A percentile compares a stretch with the other conserved stretches of the same genome.
Conservation (phyloP, 2,888 invertebrate species). For the Lagria hirta region DNA sequence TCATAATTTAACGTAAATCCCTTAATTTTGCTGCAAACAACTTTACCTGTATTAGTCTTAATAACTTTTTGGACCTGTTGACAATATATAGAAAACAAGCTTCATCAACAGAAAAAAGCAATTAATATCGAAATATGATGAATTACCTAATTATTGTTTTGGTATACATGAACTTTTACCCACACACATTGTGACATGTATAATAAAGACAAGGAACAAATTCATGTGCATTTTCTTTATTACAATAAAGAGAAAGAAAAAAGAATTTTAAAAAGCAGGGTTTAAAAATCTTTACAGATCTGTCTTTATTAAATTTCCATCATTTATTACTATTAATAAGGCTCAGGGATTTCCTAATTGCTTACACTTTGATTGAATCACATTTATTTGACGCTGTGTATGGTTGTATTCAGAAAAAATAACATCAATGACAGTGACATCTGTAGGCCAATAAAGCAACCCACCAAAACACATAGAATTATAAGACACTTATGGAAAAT, state of each 20-base stretch:
- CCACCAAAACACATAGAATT: constrained; percentile 19
- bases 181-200: constrained; percentile 19
- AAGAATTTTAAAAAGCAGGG: constrained; percentile 1
- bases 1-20: no score
- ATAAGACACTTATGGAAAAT: constrained; percentile 30
- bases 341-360: constrained; percentile 36
- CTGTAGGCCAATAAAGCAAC: constrained; percentile 10
- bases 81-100: no score
- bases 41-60: no score
- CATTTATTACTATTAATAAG: constrained; percentile 38
- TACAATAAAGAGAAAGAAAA: constrained; percentile 5
- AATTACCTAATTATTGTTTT: constrained; percentile 32
- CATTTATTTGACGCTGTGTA: constrained; percentile 19
- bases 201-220: constrained; percentile 27
- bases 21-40: no score
- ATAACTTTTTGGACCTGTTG: no score
- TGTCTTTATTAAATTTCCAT: constrained; percentile 22
- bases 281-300: constrained; percentile 17
- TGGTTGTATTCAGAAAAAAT: constrained; percentile 19
- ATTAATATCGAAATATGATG: constrained; percentile 29
- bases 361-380: no score
- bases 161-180: constrained; percentile 31
- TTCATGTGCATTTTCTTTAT: constrained; percentile 8
- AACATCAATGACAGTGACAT: constrained; percentile 9
- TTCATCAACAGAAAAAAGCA: constrained; percentile 30